Evolutionary conservation across 2,888 invertebrate genomes (phyloP), one percentile per base, ranked within the genome.

Genomic region (Actias luna): DNA sequence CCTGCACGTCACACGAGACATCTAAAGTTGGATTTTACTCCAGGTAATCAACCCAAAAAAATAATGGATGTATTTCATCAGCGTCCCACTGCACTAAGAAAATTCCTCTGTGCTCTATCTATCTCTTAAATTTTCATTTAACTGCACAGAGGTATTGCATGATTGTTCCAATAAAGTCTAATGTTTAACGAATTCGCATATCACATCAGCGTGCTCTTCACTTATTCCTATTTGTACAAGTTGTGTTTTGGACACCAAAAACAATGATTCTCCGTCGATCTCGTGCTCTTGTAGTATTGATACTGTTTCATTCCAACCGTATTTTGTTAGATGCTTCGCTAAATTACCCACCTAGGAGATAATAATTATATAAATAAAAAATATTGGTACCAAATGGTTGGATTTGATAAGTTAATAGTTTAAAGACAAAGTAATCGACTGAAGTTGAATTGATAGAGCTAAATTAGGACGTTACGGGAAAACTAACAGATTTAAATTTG

Each of bases 211-310:
- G 22, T 89, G 88, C 2, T 76, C 73, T 5, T 91, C 92, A 0
- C 76, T 75, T 0, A 92, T 80, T 1, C 91, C 92, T 5, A 92
- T 89, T 0, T 73, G 78, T 0, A 85, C 63, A 0, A 92, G 76
- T 67, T 92, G 90, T 0, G 78, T 73, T 58, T 84, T 89, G 0
- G 88, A 83, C 0, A 88, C 92, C 0, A 92, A 71, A 36, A 85
- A 83, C 1, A 92, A 62, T 0, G 90, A 88, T 60, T 91, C 90
- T 0, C 92, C 92, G 10, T 92, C 92, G 0, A 92, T 87, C 66
- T 92, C 92, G 62, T 92, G 88, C n/a, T 90, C 91, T 62, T 77
- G 77, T 12, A 92, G 73, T 0, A 84, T 75, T 1, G 83, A 71
- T 0, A 86, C 83, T 0, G 90, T 86, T 31, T 89, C 87, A 0